A percentile compares a stretch with the other conserved stretches of the same genome.
Evolutionary conservation across 2,888 invertebrate genomes (phyloP).

Genomic region (Drosophila imparisetae): DNA sequence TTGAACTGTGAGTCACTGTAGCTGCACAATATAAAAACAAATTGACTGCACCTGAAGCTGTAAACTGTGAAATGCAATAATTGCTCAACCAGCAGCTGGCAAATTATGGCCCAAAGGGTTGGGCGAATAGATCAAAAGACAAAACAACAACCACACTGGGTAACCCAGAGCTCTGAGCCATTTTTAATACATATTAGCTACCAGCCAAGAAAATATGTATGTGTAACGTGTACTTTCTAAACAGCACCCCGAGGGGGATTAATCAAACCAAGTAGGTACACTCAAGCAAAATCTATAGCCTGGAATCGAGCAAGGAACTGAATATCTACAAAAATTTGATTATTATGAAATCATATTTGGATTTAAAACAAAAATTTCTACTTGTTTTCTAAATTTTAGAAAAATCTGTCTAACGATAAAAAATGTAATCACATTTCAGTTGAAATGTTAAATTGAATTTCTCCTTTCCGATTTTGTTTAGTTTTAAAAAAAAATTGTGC

Average conservation of each 20-base stretch:
- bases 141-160: constrained; percentile 32
- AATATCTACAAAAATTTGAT: background rate
- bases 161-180: constrained; percentile 61
- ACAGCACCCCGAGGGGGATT: background rate
- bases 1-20: too few relatives aligned
- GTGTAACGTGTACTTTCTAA: constrained; percentile 36
- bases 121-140: constrained; percentile 33
- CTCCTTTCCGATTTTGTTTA: background rate
- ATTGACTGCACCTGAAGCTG: constrained; percentile 61
- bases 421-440: background rate
- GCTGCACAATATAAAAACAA: constrained; percentile 34
- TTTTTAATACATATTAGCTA: constrained; percentile 10
- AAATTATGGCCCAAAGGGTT: constrained; percentile 56
- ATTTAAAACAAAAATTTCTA: background rate
- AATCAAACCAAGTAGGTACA: background rate
- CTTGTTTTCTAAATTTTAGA: background rate
- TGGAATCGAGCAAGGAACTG: background rate
- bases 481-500: background rate
- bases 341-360: background rate
- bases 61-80: constrained; percentile 41
- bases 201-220: constrained; percentile 5
- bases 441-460: background rate
- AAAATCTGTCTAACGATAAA: background rate
- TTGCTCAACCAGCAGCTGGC: constrained; percentile 41
- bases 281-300: background rate